Percentiles rank a stretch among this genome's conserved stretches.
These are phyloP conservation scores for Temnothorax longispinosus DNA, from an alignment of 1,140 invertebrate genomes.

Conservation along the genomic window DNA sequence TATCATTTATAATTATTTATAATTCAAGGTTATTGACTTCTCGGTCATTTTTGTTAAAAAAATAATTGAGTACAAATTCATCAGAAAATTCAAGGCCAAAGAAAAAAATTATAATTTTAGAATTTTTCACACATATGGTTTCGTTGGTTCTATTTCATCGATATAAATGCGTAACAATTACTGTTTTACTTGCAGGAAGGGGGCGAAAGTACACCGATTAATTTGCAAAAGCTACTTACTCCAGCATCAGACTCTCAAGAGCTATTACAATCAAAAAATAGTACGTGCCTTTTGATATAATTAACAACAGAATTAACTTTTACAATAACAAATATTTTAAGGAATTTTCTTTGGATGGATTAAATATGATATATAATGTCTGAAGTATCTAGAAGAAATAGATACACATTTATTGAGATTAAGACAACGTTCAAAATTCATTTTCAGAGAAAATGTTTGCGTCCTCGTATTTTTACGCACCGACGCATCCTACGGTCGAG, in stretches of 20 bases:
- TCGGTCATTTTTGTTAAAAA: not conserved
- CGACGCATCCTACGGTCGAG: conserved; percentile 96
- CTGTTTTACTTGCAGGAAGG: conserved; percentile 81
- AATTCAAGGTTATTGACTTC: not conserved
- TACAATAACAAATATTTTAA: not conserved
- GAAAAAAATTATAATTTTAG: not conserved
- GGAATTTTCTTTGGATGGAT: not conserved
- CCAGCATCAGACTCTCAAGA: conserved; percentile 92
- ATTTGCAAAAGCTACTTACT: conserved; percentile 94
- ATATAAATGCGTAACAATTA: not conserved
- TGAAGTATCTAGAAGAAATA: not conserved
- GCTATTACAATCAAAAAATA: conserved; percentile 89
- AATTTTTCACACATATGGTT: not conserved
- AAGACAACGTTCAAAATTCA: conserved; percentile 36
- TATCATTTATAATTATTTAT: not conserved
- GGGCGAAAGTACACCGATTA: conserved; percentile 87
- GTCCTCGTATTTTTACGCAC: conserved; percentile 97
- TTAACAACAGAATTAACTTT: not conserved
- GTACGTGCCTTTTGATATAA: conserved; percentile 83
- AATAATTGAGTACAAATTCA: not conserved
- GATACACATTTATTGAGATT: not conserved
- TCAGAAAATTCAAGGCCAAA: not conserved
- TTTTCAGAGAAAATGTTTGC: conserved; percentile 95
- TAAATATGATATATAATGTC: conserved; percentile 19
- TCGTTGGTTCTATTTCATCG: not conserved